These are phyloP conservation scores for Brotogeris chrysoptera DNA, from an alignment of 2,797 vertebrate genomes.

Conservation along the genomic window DNA sequence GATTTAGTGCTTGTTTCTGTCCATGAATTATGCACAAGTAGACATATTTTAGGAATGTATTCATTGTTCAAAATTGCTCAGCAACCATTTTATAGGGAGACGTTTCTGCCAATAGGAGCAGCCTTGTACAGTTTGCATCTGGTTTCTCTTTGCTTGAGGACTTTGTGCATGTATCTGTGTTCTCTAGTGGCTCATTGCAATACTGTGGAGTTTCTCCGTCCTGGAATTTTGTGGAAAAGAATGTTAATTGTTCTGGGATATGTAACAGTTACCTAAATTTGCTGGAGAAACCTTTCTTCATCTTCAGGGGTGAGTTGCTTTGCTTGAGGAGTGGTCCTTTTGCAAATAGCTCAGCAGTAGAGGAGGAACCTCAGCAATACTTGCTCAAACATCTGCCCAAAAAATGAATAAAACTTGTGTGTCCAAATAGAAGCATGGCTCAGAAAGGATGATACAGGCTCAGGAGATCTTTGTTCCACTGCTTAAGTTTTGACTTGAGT, in stretches of 20 bases:
- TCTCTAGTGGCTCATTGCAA: background rate
- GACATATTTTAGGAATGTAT: slow-evolving; percentile 55
- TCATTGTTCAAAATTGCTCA: slow-evolving; percentile 53
- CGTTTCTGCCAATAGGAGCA: background rate
- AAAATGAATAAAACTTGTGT: background rate
- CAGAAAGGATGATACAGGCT: background rate
- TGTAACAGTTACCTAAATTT: background rate
- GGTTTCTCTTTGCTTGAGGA: background rate
- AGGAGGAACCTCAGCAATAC: background rate
- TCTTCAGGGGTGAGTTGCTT: background rate
- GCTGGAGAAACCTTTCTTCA: background rate
- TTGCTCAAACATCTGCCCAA: background rate
- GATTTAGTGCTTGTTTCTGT: slow-evolving; percentile 68
- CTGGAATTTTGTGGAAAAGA: background rate
- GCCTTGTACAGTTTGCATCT: background rate
- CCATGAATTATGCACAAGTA: slow-evolving; percentile 64
- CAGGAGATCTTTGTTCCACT: background rate
- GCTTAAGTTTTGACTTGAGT: background rate
- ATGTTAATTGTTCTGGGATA: background rate
- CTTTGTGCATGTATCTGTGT: background rate
- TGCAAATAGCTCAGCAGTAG: background rate
- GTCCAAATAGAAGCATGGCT: background rate
- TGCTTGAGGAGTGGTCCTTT: background rate
- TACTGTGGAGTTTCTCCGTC: background rate
- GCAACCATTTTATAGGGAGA: slow-evolving; percentile 12